Conservation (phyloP, 2,113 vertebrate genomes). For the Corydoras maculifer region DNA sequence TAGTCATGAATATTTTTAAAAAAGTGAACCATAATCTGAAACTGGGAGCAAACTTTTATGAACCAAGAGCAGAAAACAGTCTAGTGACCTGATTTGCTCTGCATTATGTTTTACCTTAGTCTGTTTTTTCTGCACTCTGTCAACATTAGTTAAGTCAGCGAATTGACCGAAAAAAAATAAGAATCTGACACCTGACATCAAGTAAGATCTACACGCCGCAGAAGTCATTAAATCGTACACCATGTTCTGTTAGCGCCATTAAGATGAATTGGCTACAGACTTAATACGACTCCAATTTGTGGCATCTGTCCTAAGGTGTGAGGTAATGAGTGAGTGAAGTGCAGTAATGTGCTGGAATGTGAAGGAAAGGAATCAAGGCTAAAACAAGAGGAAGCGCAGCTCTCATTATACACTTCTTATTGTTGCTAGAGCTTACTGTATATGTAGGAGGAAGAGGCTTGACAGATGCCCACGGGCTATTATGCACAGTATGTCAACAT, state of each 20-base stretch:
- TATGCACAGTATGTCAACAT: slow-evolving; percentile 32
- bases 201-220: background rate
- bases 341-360: slow-evolving; percentile 4
- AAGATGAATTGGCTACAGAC: slow-evolving; percentile 1
- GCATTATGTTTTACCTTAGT: no score
- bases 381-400: slow-evolving; percentile 21
- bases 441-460: slow-evolving; percentile 38
- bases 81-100: no score
- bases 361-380: slow-evolving; percentile 7
- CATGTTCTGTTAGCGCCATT: no score
- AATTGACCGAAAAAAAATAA: no score
- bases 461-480: slow-evolving; percentile 43
- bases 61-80: no score
- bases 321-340: slow-evolving; percentile 24
- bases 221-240: background rate
- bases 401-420: slow-evolving; percentile 33
- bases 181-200: no score
- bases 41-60: no score
- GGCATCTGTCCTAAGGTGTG: background rate
- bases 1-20: no score
- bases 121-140: no score
- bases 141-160: no score
- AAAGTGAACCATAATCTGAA: no score
- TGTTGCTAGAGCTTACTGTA: slow-evolving; percentile 39
- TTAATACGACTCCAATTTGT: background rate